Base-by-base conservation (phyloP, 2,797 vertebrate species). In the Sebastes taczanowskii region DNA sequence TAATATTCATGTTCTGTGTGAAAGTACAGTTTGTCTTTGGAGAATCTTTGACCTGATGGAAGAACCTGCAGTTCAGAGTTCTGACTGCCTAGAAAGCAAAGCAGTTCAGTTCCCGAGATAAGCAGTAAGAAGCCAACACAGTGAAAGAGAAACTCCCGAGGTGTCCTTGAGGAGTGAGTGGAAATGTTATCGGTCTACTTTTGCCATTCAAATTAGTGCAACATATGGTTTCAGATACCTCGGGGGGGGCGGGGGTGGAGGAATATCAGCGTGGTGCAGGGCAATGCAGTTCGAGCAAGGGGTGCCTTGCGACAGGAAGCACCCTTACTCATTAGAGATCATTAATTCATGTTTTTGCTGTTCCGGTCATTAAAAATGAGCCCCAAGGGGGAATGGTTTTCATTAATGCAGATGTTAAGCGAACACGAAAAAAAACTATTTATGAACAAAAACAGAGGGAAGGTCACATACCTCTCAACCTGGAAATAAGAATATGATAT, bases 321-420 rank as follows among this genome's bases (percentile, higher is more conserved):
- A 61, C 83, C 78, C 76, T 69, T 56, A 34, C 86, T 91, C 86
- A 91, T 90, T 88, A 89, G 80, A 83, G 78, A 84, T 72, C 72
- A 81, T 89, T 87, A 86, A 84, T 85, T 84, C 80, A 81, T 83
- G 71, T 78, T 91, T 85, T 84, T 75, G 65, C 42, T 76, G 82
- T 84, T 79, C 63, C 1, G 58, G 89, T 89, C 88, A 88, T 92
- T 91, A 90, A 91, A 91, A 85, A 63, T 2, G 3, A 82, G 81
- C 85, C 83, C 81, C 58, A 34, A 84, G 81, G 84, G 84, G 72
- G 74, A 85, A 81, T 62, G 34, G 14, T 52, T 86, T 86, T 80
- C 82, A 81, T 73, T 81, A 72, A 88, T 82, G 74, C 71, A 72
- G 78, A 86, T 90, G 78, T 80, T 85, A 75, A 82, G 68, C 3